Conservation (phyloP, 2,888 invertebrate species). For the Mimachlamys varia region DNA sequence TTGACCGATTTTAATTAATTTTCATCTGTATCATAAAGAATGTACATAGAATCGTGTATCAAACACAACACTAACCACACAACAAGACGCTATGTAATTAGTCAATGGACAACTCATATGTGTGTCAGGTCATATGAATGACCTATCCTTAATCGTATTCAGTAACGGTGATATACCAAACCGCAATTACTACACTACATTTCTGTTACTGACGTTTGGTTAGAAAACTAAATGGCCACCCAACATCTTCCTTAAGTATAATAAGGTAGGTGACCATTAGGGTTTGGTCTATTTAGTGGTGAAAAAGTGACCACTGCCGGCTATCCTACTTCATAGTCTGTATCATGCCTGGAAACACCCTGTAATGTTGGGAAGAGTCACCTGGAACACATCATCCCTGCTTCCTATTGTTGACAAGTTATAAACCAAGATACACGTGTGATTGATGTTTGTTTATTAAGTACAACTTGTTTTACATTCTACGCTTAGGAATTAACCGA, state of each 20-base stretch:
- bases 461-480: not conserved
- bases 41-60: not conserved
- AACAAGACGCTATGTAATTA: not conserved
- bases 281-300: not conserved
- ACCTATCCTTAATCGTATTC: not conserved
- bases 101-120: not conserved
- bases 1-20: not conserved
- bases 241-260: not conserved
- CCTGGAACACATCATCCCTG: not conserved
- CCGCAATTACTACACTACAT: not conserved
- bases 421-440: not conserved
- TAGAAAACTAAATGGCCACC: not conserved
- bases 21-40: not conserved
- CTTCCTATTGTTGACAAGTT: not conserved
- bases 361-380: not conserved
- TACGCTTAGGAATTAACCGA: not conserved
- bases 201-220: not conserved
- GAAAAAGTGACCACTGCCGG: not conserved
- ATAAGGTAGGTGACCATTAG: not conserved
- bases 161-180: not conserved
- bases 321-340: not conserved
- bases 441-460: slow-evolving; percentile 15
- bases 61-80: not conserved
- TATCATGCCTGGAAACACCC: not conserved
- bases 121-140: not conserved